Evolutionary conservation across 2,888 invertebrate species (phyloP), one percentile per base, ranked within the genome.

Genomic region (Macrosoma leucophasiata): DNA sequence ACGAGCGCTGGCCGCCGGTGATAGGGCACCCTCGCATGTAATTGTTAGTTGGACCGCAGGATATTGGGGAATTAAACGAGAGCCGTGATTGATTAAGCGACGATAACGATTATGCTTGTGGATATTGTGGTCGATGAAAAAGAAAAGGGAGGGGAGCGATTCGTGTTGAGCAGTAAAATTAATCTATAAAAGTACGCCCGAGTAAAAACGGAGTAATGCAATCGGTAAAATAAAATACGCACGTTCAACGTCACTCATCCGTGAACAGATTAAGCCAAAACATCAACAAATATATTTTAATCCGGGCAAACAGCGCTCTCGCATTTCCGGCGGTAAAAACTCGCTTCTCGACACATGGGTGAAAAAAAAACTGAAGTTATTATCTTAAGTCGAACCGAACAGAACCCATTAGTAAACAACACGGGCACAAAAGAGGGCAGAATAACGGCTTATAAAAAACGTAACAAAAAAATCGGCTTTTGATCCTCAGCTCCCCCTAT

Each of bases 371-470:
- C 65, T 65, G 56, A 62, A 81, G 71, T 78, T 82, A 82, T 84
- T 82, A 84, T 82, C 82, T 82, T 72, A 82, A 81, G 81, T 79
- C 81, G 79, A 77, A 77, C 77, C 81, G 76, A 81, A 71, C 81
- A 77, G 79, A 79, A 77, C 76, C 79, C 82, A 84, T 84, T 84
- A 84, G 84, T 82, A 84, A 82, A 82, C 84, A 82, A 82, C 84
- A 72, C 73, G 68, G 65, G 62, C 81, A 78, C 81, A 82, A 79
- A 79, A 70, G 74, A 81, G 79, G 74, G 77, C 70, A 71, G 78
- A 81, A 81, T 74, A 76, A 74, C 73, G 55, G 72, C 75, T 74
- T 69, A 76, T 67, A 74, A 77, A 79, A 63, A 58, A 51, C 43
- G 65, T 67, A 64, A 81, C 78, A 81, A 82, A 82, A n/a, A 82